Conservation (phyloP, 2,888 invertebrate genomes). For the Microplitis deprimator region DNA sequence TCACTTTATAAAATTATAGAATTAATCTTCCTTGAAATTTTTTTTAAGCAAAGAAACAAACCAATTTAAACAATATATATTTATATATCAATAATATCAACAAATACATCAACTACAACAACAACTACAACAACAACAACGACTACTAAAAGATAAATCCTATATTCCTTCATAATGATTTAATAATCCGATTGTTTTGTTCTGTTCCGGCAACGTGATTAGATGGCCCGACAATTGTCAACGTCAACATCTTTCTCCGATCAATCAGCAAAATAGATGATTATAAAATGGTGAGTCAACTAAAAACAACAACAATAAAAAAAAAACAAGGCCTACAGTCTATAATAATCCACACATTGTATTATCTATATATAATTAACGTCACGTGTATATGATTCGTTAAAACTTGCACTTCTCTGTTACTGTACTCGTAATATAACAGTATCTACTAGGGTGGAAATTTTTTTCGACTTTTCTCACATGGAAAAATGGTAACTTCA, state of each 20-base stretch:
- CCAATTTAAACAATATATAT: too few relatives aligned
- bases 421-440: constrained; percentile 56
- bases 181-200: constrained; percentile 69
- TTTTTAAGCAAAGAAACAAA: too few relatives aligned
- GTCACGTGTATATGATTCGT: constrained; percentile 61
- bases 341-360: constrained; percentile 46
- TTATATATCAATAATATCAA: not conserved
- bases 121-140: constrained; percentile 8
- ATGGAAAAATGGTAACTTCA: too few relatives aligned
- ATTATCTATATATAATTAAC: constrained; percentile 56
- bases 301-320: constrained; percentile 57
- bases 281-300: constrained; percentile 96
- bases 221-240: constrained; percentile 89
- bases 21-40: not conserved
- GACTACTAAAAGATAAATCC: constrained; percentile 41
- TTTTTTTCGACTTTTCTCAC: not conserved
- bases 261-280: constrained; percentile 99
- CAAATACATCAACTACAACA: constrained; percentile 9
- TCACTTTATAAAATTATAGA: not conserved
- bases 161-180: constrained; percentile 46
- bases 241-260: constrained; percentile 95
- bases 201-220: constrained; percentile 73
- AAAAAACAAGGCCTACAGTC: constrained; percentile 61
- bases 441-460: not conserved
- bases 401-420: constrained; percentile 65